phyloP scores from a whole-genome alignment of 2,797 vertebrate species.

The Phalloptychus januarius region DNA sequence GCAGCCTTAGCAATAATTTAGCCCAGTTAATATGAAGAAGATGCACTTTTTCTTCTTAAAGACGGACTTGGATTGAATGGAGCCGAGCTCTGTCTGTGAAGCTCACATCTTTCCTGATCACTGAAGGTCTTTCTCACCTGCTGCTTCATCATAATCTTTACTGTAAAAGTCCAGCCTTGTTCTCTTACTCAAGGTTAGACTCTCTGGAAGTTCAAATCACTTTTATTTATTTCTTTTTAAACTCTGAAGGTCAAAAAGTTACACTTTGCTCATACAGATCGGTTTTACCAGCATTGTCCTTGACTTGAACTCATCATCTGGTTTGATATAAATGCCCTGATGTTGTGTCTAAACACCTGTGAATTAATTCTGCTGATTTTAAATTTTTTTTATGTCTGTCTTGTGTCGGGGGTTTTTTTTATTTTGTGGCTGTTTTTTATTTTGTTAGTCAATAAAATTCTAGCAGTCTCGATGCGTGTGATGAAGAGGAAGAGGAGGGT shows the following conservation, averaged over 20 bases:
- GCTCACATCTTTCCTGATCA: slow-evolving; percentile 1
- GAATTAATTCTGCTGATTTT: slow-evolving; percentile 1
- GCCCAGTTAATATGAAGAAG: slow-evolving; percentile 9
- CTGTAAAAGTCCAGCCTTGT: slow-evolving; percentile 7
- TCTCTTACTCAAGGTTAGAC: background rate
- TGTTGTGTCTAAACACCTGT: slow-evolving; percentile 13
- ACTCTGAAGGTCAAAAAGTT: slow-evolving; percentile 2
- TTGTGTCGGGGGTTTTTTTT: slow-evolving; percentile 17
- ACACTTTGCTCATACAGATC: background rate
- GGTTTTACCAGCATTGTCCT: background rate
- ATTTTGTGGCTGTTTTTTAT: slow-evolving; percentile 13
- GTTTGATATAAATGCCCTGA: slow-evolving; percentile 3
- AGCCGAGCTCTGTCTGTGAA: background rate
- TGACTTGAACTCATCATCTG: background rate
- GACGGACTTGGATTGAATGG: background rate
- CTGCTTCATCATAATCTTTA: slow-evolving; percentile 13
- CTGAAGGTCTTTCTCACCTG: slow-evolving; percentile 20
- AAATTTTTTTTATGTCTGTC: background rate
- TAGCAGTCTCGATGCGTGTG: slow-evolving; percentile 23
- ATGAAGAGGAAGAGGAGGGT: slow-evolving; percentile 42
- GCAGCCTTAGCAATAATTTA: slow-evolving; percentile 8
- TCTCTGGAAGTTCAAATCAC: slow-evolving; percentile 3
- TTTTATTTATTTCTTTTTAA: slow-evolving; percentile 34
- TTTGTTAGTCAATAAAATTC: slow-evolving; percentile 32
- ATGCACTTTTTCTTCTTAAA: slow-evolving; percentile 38